Base-by-base conservation (phyloP, 2,797 vertebrate genomes). In the Artibeus jamaicensis region DNA sequence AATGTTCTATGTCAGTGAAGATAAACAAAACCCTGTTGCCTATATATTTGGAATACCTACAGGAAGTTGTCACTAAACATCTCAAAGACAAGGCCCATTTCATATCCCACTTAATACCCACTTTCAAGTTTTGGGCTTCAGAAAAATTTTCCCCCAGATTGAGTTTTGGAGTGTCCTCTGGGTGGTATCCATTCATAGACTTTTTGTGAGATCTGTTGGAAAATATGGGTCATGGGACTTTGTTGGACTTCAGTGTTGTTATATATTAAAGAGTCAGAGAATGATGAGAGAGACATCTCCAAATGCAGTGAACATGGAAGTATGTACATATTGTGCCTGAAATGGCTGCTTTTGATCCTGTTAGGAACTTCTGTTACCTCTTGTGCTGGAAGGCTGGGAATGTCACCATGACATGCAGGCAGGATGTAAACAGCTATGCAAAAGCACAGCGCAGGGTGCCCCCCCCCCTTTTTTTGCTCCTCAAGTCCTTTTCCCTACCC, bases 1-100 rank as follows among this genome's bases (percentile, higher is more conserved):
- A 1, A 48, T 67, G 12, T 22, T 34, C 48, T n/a, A 50, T 57
- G n/a, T 67, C 34, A 76, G 53, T 46, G 88, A 87, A 93, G 78
- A 44, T 44, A 82, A 87, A 84, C 2, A 82, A 88, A 94, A 68
- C 18, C 50, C 26, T 92, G 16, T 65, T 96, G 44, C 39, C 4
- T 86, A 19, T 93, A 96, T 83, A 84, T 95, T 79, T 94, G 68
- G 37, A 42, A 46, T 12, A 73, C 62, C 24, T 55, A n/a, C 8
- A 94, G 57, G 37, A 97, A 83, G 12, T 68, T 37, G 37, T 88
- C 26, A n/a, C 6, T 86, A 55, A 86, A 70, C 2, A 86, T 87
- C 46, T 50, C 74, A 46, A 83, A 95, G 94, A 44, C 32, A 82
- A 46, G 42, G 9, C 7, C n/a, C 6, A n/a, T 48, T 87, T 78